Evolutionary conservation across 2,113 vertebrate species (phyloP), one percentile per base, ranked within the genome.

Genomic region (Cebidichthys violaceus): DNA sequence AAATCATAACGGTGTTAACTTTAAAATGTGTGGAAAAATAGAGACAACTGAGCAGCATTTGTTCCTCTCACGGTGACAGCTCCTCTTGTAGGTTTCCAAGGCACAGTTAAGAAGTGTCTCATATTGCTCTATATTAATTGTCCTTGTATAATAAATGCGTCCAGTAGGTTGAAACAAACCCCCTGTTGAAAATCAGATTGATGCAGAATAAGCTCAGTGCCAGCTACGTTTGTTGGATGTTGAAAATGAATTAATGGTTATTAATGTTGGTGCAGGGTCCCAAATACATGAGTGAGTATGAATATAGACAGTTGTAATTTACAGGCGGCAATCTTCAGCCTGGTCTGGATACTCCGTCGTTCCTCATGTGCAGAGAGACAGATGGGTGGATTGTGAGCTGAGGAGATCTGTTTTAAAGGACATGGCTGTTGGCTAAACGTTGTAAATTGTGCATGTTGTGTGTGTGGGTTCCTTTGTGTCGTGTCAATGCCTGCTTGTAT

Each of bases 341-440:
- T 59, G 0, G 31, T 59, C 13, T 57, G 22, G 11, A 35, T 60
- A 59, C n/a, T 9, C 22, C 75, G 65, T 55, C 47, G 68, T 78
- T 71, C 52, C 52, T 50, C 33, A 22, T 31, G 74, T 66, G 68
- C 70, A 54, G 24, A 74, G 20, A 52, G n/a, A 41, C 72, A 60
- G 83, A 85, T 68, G 61, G 62, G 61, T 72, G 20, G 50, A 33
- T 20, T 55, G 20, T 55, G 37, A 31, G 64, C 64, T 45, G 50
- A 68, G 43, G 27, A 76, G 35, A 72, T 82, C 41, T 1, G 20
- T 79, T 86, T 75, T 82, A 75, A 86, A 86, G 60, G 66, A 60
- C 78, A 82, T 62, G 27, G 62, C 79, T 84, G 22, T 45, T 39
- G 70, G 77, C 77, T 66, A 54, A 37, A 55, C 52, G 45, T n/a